phyloP scores from a whole-genome alignment of 2,113 vertebrate species.

The Vanacampus margaritifer region DNA sequence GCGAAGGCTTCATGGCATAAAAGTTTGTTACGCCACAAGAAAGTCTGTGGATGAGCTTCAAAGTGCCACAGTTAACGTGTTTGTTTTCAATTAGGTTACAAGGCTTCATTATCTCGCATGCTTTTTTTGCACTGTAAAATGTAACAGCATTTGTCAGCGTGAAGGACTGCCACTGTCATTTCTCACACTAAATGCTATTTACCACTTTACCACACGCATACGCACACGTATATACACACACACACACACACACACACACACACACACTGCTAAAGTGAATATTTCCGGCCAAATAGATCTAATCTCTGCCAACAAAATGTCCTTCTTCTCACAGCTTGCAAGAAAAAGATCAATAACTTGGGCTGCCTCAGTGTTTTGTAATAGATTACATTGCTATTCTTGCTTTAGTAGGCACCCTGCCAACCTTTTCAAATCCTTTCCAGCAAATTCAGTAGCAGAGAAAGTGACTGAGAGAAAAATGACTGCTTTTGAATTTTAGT shows the following conservation, averaged over 20 bases:
- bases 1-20: background rate
- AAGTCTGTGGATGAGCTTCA: background rate
- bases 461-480: constrained; percentile 5
- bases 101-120: background rate
- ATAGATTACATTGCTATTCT: background rate
- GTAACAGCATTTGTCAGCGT: background rate
- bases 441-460: constrained; percentile 3
- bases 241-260: no score
- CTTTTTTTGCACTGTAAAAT: background rate
- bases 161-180: background rate
- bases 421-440: constrained; percentile 1
- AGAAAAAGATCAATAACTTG: constrained; percentile 5
- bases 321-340: constrained; percentile 1
- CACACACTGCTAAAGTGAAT: background rate
- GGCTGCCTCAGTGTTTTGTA: constrained; percentile 1
- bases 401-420: constrained; percentile 11
- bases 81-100: no score
- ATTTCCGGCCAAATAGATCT: background rate
- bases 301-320: background rate
- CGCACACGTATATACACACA: no score
- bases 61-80: background rate
- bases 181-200: constrained; percentile 3
- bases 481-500: constrained; percentile 1
- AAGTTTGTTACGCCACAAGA: background rate
- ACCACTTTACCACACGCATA: background rate